Evolutionary conservation across 2,797 vertebrate genomes (phyloP).

Genomic region (Alfaro cultratus): DNA sequence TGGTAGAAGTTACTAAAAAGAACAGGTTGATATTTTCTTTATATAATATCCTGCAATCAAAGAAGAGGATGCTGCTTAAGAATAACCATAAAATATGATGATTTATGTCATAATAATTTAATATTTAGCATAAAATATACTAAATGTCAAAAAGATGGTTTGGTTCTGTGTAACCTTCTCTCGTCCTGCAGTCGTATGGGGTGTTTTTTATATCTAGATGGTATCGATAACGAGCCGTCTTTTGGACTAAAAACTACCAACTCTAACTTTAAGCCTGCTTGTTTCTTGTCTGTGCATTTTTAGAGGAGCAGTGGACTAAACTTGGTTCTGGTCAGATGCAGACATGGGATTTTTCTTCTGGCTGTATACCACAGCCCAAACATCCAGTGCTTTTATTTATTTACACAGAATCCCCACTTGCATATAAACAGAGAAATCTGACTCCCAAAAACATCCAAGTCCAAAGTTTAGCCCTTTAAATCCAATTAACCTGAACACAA

Average conservation of each 20-base stretch:
- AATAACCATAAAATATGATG: not conserved
- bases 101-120: not conserved
- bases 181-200: not conserved
- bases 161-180: not conserved
- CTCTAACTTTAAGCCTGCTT: not conserved
- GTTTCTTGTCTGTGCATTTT: not conserved
- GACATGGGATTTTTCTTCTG: not conserved
- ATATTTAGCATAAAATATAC: too few relatives aligned
- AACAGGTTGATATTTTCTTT: not conserved
- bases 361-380: not conserved
- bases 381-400: not conserved
- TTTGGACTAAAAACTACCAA: not conserved
- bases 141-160: not conserved
- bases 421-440: not conserved
- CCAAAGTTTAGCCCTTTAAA: not conserved
- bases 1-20: not conserved
- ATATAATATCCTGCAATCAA: not conserved
- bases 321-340: not conserved
- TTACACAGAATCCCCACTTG: not conserved
- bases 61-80: not conserved
- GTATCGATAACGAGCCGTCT: not conserved
- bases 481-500: slow-evolving; percentile 3
- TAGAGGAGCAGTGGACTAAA: not conserved
- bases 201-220: not conserved
- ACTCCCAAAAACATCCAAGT: not conserved